Evolutionary conservation across 2,113 vertebrate species (phyloP).

Genomic region (Cheirogaleus medius): DNA sequence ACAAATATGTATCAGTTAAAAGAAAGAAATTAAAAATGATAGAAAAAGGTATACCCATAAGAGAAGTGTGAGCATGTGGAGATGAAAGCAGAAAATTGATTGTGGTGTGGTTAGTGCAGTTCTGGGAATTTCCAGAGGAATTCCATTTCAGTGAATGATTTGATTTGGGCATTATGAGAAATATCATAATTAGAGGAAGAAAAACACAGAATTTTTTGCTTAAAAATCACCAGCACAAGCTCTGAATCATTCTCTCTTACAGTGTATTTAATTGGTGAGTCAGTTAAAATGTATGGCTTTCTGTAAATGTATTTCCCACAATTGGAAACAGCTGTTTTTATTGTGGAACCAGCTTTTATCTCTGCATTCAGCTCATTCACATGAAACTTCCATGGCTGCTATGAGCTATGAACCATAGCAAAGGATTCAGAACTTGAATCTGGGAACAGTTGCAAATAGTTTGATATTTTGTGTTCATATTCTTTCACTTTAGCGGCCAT

Average conservation of each 20-base stretch:
- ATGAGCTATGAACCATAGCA: not conserved
- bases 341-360: not conserved
- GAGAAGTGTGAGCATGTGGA: not conserved
- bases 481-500: not conserved
- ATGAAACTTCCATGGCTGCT: not conserved
- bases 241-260: slow-evolving; percentile 55
- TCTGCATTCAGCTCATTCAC: not conserved
- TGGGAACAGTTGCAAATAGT: not conserved
- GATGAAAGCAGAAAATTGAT: slow-evolving; percentile 44
- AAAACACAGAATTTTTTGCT: slow-evolving; percentile 59
- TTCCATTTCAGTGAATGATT: slow-evolving; percentile 69
- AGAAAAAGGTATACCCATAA: not conserved
- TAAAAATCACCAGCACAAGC: slow-evolving; percentile 14
- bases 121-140: slow-evolving; percentile 78
- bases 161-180: slow-evolving; percentile 66
- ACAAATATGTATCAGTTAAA: not conserved
- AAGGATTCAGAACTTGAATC: not conserved
- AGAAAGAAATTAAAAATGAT: not conserved
- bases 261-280: slow-evolving; percentile 63
- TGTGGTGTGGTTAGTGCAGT: slow-evolving; percentile 43
- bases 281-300: slow-evolving; percentile 46
- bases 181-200: slow-evolving; percentile 47
- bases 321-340: slow-evolving; percentile 64
- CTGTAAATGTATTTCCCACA: slow-evolving; percentile 53
- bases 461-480: not conserved